Base-by-base conservation (phyloP, 1,140 invertebrate genomes). In the Drosophila dunni region DNA sequence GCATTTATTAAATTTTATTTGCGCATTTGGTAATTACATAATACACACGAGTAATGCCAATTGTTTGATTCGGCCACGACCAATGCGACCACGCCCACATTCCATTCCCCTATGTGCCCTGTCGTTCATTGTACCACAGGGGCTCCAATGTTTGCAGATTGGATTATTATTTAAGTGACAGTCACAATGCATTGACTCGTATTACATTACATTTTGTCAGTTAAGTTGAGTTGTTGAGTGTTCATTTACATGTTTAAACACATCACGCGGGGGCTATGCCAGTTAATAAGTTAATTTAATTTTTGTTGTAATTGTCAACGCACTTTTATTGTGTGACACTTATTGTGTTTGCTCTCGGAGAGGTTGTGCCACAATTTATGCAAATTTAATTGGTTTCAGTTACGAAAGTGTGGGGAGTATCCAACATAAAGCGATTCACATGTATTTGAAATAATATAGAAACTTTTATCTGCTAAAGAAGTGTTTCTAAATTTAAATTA, bases 201-300 rank as follows among this genome's bases (percentile, higher is more conserved):
- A 83, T 86, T 88, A 86, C 73, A 86, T 86, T 88, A 77, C 76
- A 79, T 77, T 83, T 83, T 86, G 79, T 77, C 81, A 73, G 70
- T 53, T 15, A 34, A 15, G 56, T 24, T 46, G 7, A 3, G 33
- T n/a, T 11, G 6, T 45, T 8, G 24, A 40, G 13, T 61, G 38
- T 73, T 73, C 65, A 70, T 75, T 70, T 75, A 51, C 76, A 78
- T 58, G 75, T 73, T 74, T 74, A 69, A 80, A 86, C 51, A 66
- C 65, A 75, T 77, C 58, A 48, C 33, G 33, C 51, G 33, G 46
- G 17, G 51, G 44, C 72, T 65, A 54, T 58, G 57, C 17, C 48
- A 70, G 70, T 88, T 89, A 88, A 89, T 88, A 88, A 89, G 84
- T 88, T 88, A 88, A 88, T 88, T 88, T 89, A 88, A 88, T 88